Conservation (phyloP, 2,888 invertebrate species). For the Augochlorella aurata region DNA sequence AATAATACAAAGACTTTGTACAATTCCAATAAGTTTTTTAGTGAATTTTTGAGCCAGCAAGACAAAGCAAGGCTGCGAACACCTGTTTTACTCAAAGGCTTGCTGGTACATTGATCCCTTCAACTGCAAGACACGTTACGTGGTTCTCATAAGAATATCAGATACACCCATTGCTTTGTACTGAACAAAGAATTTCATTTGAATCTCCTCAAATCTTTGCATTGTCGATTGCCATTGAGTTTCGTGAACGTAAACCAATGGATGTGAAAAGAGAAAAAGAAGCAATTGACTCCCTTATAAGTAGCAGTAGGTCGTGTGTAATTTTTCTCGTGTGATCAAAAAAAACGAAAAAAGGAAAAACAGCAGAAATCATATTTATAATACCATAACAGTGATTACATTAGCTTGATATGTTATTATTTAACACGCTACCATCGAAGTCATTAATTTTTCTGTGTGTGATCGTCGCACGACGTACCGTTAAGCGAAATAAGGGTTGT, state of each 20-base stretch:
- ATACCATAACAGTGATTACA: conserved; percentile 65
- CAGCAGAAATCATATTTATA: conserved; percentile 62
- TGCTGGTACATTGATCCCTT: conserved; percentile 62
- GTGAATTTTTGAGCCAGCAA: conserved; percentile 44
- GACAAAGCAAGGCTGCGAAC: conserved; percentile 23
- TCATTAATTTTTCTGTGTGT: conserved; percentile 54
- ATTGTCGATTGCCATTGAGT: conserved; percentile 43
- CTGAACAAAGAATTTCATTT: conserved; percentile 46
- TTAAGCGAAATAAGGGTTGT: conserved; percentile 51
- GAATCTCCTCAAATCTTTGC: background rate
- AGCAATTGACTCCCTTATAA: conserved; percentile 58
- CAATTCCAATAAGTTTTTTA: conserved; percentile 52
- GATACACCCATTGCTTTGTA: conserved; percentile 59
- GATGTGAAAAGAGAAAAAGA: conserved; percentile 47
- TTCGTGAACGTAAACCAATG: conserved; percentile 50
- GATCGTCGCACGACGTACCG: conserved; percentile 56
- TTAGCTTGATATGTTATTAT: conserved; percentile 65
- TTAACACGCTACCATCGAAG: conserved; percentile 58
- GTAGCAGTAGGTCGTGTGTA: conserved; percentile 66
- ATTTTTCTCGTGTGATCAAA: conserved; percentile 70
- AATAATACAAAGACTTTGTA: conserved; percentile 49
- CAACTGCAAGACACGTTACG: conserved; percentile 59
- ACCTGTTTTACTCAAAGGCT: conserved; percentile 40
- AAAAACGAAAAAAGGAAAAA: conserved; percentile 20
- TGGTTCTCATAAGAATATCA: conserved; percentile 59